A percentile compares a stretch with the other conserved stretches of the same genome.
phyloP scores from a whole-genome alignment of 2,113 vertebrate species.

The Gila orcuttii region DNA sequence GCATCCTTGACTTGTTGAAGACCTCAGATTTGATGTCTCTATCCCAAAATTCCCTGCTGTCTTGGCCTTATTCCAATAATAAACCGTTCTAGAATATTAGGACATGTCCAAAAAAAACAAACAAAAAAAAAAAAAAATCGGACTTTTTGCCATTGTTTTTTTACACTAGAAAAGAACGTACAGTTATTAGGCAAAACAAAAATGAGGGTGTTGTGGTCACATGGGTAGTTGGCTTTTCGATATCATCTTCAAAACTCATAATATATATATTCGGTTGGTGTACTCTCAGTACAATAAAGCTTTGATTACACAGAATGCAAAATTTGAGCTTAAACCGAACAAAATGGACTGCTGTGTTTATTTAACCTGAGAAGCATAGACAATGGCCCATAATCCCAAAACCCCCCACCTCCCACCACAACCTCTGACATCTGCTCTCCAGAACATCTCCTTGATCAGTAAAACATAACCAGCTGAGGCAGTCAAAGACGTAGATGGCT shows the following conservation, averaged over 20 bases:
- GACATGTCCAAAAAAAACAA: neutral
- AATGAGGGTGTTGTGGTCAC: conserved; percentile 59
- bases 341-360: conserved; percentile 77
- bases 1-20: conserved; percentile 67
- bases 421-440: conserved; percentile 54
- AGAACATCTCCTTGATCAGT: conserved; percentile 48
- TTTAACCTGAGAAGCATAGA: conserved; percentile 79
- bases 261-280: conserved; percentile 41
- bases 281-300: conserved; percentile 60
- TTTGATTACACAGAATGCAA: conserved; percentile 62
- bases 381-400: conserved; percentile 65
- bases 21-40: conserved; percentile 57
- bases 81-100: conserved; percentile 33
- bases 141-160: conserved; percentile 20
- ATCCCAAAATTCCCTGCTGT: conserved; percentile 39
- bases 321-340: conserved; percentile 51
- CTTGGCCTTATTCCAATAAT: conserved; percentile 48
- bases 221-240: conserved; percentile 43
- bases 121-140: neutral
- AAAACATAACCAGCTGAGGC: conserved; percentile 59
- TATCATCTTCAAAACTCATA: conserved; percentile 48
- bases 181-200: conserved; percentile 59
- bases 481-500: conserved; percentile 45
- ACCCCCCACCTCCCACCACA: conserved; percentile 26
- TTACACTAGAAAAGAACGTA: conserved; percentile 26